These are phyloP conservation scores for Rhinatrema bivittatum DNA, from an alignment of 2,797 vertebrate genomes.

Conservation along the genomic window DNA sequence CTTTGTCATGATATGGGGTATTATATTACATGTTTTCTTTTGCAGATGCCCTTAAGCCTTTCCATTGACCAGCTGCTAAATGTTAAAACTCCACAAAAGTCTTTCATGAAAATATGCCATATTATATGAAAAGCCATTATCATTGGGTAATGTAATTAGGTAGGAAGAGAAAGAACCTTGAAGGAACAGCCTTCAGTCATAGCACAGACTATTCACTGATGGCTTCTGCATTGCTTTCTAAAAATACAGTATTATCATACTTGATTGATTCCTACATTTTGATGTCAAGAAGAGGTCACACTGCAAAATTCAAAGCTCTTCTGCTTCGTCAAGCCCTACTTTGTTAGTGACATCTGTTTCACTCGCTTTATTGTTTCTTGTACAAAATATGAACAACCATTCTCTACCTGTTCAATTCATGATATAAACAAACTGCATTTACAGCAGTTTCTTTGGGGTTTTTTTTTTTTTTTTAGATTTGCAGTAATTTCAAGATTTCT, in stretches of 20 bases:
- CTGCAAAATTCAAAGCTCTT: too few relatives aligned
- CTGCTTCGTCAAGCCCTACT: background rate
- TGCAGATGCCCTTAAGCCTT: background rate
- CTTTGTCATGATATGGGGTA: fast-evolving
- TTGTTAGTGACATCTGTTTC: background rate
- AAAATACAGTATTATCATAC: background rate
- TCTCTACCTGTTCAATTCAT: conserved; percentile 1
- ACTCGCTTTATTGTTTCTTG: background rate
- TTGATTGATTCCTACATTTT: background rate
- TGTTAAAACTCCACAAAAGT: background rate
- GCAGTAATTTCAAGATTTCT: too few relatives aligned
- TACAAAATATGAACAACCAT: background rate
- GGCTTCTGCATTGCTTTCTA: background rate
- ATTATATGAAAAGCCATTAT: background rate
- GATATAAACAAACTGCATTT: too few relatives aligned
- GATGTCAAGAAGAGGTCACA: background rate
- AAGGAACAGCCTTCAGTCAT: background rate
- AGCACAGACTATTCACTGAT: background rate
- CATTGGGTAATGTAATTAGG: background rate
- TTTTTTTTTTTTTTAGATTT: too few relatives aligned
- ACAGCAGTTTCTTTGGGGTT: too few relatives aligned
- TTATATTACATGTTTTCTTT: background rate
- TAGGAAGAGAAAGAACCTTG: background rate
- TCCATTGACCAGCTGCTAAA: background rate
- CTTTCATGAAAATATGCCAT: background rate